Base-by-base conservation (phyloP, 2,888 invertebrate genomes). In the Rhorus exstirpatorius region DNA sequence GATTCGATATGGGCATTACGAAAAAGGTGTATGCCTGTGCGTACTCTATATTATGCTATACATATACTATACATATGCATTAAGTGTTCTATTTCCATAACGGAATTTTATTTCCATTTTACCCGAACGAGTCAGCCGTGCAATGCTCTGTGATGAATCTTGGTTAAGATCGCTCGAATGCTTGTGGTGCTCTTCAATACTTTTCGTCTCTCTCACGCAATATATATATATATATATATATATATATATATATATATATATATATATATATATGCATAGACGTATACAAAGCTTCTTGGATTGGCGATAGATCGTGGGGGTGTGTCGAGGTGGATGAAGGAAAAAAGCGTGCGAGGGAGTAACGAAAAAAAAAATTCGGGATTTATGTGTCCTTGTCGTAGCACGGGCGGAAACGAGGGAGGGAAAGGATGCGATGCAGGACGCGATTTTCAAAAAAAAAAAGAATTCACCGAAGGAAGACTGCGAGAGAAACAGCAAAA, bases 101-200 rank as follows among this genome's bases (percentile, higher is more conserved):
- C 86, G 85, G 87, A 86, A 89, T 88, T 88, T 88, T 89, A 89
- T 89, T 88, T 88, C 87, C 89, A 89, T 89, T 89, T 89, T 79
- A 65, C 55, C 51, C 51, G 44, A 53, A 63, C 75, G 60, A 82
- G 67, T 77, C 67, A 79, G 51, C 46, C 77, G 65, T 65, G 67
- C 63, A 44, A 41, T 61, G 68, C 41, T 78, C 61, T 58, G 55
- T 60, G 67, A 49, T 82, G 63, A 78, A 74, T 35, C 53, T 24
- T 63, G 68, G 58, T 38, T 71, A 65, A 74, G 74, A 67, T 67
- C 68, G 65, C 41, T 21, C 51, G 71, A 65, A 70, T 49, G 60
- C 60, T 67, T 68, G 31, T 63, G 80, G 58, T 60, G 49, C 31
- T 31, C 6, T 19, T 58, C 19, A 31, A 49, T n/a, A 46, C 35